These are phyloP conservation scores for Grallaria varia DNA, from an alignment of 2,113 vertebrate species.

Conservation along the genomic window DNA sequence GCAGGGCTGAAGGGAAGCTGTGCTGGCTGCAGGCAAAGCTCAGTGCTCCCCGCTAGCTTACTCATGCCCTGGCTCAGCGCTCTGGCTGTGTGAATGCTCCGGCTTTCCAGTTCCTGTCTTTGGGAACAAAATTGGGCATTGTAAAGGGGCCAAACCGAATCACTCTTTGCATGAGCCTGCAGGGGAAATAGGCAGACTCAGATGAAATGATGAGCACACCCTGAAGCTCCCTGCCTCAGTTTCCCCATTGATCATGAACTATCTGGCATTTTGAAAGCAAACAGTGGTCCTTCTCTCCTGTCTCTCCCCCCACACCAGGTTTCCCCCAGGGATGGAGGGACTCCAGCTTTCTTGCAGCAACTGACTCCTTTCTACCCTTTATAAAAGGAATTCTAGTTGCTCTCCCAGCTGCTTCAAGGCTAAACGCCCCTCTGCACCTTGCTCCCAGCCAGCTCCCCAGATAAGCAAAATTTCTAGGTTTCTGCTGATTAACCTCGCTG, in stretches of 20 bases:
- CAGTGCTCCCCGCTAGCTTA: neutral
- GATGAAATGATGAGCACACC: neutral
- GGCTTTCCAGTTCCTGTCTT: neutral
- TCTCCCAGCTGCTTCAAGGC: neutral
- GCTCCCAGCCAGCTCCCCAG: neutral
- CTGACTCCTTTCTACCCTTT: neutral
- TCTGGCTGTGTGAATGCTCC: neutral
- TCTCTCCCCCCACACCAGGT: neutral
- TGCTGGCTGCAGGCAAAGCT: neutral
- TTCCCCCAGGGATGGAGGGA: neutral
- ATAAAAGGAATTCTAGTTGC: neutral
- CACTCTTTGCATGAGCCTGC: neutral
- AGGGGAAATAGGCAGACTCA: neutral
- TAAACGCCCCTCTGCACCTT: neutral
- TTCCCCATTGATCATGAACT: neutral
- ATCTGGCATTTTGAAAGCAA: neutral
- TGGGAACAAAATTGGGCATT: neutral
- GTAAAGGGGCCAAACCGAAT: neutral
- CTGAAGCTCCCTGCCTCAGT: neutral
- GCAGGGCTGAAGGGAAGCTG: neutral
- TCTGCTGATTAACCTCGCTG: neutral
- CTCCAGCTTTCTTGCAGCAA: neutral
- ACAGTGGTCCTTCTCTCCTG: neutral
- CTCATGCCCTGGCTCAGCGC: neutral
- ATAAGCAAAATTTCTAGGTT: neutral